These are phyloP conservation scores for Eledona agricola DNA, from an alignment of 2,888 invertebrate genomes.

Conservation along the genomic window DNA sequence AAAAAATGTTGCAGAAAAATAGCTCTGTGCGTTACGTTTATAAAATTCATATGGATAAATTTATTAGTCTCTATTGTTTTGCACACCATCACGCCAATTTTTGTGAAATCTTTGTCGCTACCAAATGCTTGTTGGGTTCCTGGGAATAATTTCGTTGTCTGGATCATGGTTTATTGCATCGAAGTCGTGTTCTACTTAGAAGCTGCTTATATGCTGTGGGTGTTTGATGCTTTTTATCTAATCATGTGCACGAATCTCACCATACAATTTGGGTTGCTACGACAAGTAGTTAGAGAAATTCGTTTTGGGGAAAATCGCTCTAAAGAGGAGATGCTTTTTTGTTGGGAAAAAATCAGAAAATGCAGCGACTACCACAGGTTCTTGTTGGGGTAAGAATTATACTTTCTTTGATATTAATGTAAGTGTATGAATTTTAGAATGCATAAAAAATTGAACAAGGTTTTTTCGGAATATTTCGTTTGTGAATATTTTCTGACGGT, in stretches of 20 bases:
- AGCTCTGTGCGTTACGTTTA: neutral
- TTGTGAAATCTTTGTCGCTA: neutral
- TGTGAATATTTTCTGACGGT: constrained; percentile 7
- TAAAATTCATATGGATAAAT: constrained; percentile 2
- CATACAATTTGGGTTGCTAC: constrained; percentile 13
- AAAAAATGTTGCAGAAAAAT: neutral
- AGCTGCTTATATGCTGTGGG: constrained; percentile 1
- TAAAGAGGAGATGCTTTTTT: neutral
- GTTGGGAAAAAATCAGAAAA: constrained; percentile 6
- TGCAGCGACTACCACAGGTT: constrained; percentile 7
- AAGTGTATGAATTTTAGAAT: constrained; percentile 5
- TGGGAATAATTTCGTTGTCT: constrained; percentile 1
- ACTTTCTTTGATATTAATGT: neutral
- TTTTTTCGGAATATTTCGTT: constrained; percentile 12
- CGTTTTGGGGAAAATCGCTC: too few relatives aligned
- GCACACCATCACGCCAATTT: neutral
- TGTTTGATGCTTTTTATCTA: constrained; percentile 15
- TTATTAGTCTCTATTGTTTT: neutral
- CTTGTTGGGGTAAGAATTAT: constrained; percentile 8
- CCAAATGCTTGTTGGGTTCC: constrained; percentile 17
- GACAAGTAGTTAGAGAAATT: constrained; percentile 1
- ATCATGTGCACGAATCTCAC: constrained; percentile 4
- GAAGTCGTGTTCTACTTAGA: constrained; percentile 11
- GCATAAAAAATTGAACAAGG: constrained; percentile 12
- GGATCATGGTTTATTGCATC: constrained; percentile 2